Conservation (phyloP, 2,797 vertebrate genomes). For the Pipistrellus kuhlii region DNA sequence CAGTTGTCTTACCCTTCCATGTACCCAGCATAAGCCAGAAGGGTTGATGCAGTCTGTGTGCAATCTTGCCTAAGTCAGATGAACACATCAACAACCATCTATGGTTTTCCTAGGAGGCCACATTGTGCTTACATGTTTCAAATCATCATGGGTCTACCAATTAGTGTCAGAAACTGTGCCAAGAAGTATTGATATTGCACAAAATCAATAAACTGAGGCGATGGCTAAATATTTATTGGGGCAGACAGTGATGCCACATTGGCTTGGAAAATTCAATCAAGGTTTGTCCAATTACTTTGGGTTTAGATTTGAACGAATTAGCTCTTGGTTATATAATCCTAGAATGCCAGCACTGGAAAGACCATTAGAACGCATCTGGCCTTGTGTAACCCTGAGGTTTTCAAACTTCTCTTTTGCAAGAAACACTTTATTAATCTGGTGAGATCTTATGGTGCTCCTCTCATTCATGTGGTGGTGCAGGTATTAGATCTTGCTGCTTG, state of each 20-base stretch:
- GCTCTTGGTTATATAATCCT: constrained; percentile 71
- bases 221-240: constrained; percentile 76
- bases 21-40: background rate
- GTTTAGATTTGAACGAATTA: constrained; percentile 72
- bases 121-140: constrained; percentile 51
- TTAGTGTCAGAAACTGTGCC: constrained; percentile 40
- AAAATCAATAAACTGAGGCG: constrained; percentile 73
- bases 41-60: background rate
- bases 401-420: constrained; percentile 57
- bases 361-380: constrained; percentile 57
- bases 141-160: constrained; percentile 36
- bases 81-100: constrained; percentile 44
- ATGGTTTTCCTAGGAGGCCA: constrained; percentile 46
- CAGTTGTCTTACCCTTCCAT: background rate
- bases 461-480: background rate
- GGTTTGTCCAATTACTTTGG: constrained; percentile 62
- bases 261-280: constrained; percentile 75
- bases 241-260: constrained; percentile 63
- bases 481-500: background rate
- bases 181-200: constrained; percentile 73
- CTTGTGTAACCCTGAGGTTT: constrained; percentile 42
- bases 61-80: constrained; percentile 2
- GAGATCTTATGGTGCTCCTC: background rate
- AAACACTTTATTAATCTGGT: background rate
- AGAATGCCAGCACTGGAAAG: constrained; percentile 64